Conservation (phyloP, 2,888 invertebrate genomes). For the Tachina fera region DNA sequence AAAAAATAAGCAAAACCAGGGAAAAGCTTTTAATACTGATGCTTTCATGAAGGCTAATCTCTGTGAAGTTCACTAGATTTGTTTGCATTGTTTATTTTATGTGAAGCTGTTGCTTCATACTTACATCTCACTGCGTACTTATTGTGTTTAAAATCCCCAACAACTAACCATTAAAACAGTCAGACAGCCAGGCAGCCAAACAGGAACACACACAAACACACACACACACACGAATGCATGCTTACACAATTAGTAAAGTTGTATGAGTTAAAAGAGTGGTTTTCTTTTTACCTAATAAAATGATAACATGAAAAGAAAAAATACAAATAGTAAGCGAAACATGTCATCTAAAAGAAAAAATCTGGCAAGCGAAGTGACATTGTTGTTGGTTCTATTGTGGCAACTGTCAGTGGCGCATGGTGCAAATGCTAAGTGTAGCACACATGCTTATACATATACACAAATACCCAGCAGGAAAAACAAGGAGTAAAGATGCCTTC, state of each 20-base stretch:
- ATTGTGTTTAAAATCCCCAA: constrained; percentile 62
- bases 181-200: constrained; percentile 63
- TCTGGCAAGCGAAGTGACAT: constrained; percentile 79
- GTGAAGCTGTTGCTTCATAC: constrained; percentile 72
- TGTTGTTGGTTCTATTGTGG: constrained; percentile 53
- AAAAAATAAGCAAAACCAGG: constrained; percentile 50
- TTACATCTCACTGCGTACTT: constrained; percentile 18
- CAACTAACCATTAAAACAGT: constrained; percentile 65
- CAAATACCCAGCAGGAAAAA: no score
- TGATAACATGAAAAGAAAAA: constrained; percentile 19
- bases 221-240: constrained; percentile 1
- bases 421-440: constrained; percentile 14
- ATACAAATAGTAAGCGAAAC: constrained; percentile 30
- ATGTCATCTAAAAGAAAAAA: constrained; percentile 71
- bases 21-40: constrained; percentile 83
- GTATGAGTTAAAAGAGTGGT: constrained; percentile 23
- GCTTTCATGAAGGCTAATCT: constrained; percentile 83
- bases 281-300: constrained; percentile 37
- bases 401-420: constrained; percentile 6
- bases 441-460: no score
- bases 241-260: constrained; percentile 34
- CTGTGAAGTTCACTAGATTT: constrained; percentile 82
- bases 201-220: constrained; percentile 48
- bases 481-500: no score
- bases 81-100: constrained; percentile 73